Evolutionary conservation across 64 coral and sea anemone species (phyloP), one percentile per base, ranked within the genome.

Genomic region (Dendrophyllia cribrosa): DNA sequence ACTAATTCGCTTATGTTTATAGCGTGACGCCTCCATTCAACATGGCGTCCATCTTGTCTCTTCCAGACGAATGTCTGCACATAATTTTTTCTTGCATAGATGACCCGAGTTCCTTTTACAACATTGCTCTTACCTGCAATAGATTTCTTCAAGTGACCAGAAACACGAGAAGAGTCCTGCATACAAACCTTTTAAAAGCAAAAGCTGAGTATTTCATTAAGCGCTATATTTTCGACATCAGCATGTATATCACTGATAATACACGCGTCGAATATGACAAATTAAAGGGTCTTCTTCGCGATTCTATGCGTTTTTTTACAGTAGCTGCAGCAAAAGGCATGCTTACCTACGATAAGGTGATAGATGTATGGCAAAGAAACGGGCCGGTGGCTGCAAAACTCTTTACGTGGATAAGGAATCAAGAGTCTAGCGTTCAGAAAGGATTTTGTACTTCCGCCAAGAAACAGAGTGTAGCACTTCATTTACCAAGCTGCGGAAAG

Each of bases 141-240:
- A 86, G 88, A 79, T 78, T 95, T 47, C 20, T 51, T 4, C 66
- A 86, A 23, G 62, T 81, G 59, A 55, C 55, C 22, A 51, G 76
- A 23, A 72, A 47, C 43, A 64, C 53, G 7, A 20, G 51, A 20
- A 72, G 43, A 62, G 59, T 85, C 10, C 3, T 62, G 13, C 88
- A 83, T 51, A 77, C 51, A 23, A 84, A 80, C 61, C 56, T 95
- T 11, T 21, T 85, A 2, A 51, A 45, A 47, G 67, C 51, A 66
- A 95, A 87, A 61, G 88, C 75, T 20, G 88, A 90, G 20, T 91
- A 79, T 52, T 90, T 85, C 66, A 51, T 95, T 49, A 95, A 80
- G 66, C 51, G 46, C 44, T 61, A 43, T 17, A 1, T 90, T 44
- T 24, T 87, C 6, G 73, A 86, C 1, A 78, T 48, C 6, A 5